Evolutionary conservation across 2,797 vertebrate species (phyloP).

Genomic region (Spondyliosoma cantharus): DNA sequence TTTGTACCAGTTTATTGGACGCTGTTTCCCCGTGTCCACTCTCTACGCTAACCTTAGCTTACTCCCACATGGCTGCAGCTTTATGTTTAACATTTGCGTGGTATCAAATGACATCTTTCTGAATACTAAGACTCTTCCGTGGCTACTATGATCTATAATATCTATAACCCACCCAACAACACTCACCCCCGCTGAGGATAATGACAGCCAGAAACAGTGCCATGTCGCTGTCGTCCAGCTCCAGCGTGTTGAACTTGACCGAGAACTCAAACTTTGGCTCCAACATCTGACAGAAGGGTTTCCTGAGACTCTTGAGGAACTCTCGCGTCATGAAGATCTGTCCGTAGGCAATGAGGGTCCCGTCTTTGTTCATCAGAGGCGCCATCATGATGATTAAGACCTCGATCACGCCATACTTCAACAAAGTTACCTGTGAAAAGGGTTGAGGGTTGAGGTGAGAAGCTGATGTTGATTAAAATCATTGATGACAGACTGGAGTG

Average conservation of each 20-base stretch:
- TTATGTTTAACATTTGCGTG: no score
- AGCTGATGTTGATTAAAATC: background rate
- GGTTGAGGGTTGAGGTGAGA: slow-evolving; percentile 1
- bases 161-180: background rate
- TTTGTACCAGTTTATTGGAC: background rate
- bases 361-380: slow-evolving; percentile 99
- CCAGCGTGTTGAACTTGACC: slow-evolving; percentile 97
- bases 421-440: slow-evolving; percentile 89
- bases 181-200: slow-evolving; percentile 98
- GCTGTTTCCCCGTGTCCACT: background rate
- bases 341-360: slow-evolving; percentile 95
- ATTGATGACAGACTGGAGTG: background rate
- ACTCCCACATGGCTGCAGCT: background rate
- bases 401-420: slow-evolving; percentile 98
- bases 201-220: slow-evolving; percentile 98
- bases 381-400: slow-evolving; percentile 97
- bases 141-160: background rate
- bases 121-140: no score
- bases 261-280: slow-evolving; percentile 99
- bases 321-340: slow-evolving; percentile 99
- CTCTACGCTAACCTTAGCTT: background rate
- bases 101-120: no score
- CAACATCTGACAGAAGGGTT: slow-evolving; percentile 97
- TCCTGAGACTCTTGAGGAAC: slow-evolving; percentile 97
- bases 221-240: slow-evolving; percentile 97